Evolutionary conservation across 2,113 vertebrate genomes (phyloP).

Genomic region (Notiomystis cincta): DNA sequence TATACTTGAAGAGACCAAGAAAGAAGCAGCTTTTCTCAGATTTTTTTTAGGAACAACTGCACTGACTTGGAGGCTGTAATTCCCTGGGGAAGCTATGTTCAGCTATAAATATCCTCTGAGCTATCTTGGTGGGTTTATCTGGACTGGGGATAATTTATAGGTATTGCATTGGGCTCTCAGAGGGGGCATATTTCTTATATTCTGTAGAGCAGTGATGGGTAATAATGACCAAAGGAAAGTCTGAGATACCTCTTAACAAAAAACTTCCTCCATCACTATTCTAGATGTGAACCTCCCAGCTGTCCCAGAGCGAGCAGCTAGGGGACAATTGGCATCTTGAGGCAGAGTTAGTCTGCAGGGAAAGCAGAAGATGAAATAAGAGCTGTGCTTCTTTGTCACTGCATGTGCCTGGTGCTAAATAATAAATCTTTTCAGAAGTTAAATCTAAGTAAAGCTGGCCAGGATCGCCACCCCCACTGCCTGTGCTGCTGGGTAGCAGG

Average conservation of each 20-base stretch:
- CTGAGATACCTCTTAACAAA: neutral
- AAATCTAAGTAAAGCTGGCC: neutral
- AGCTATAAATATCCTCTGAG: neutral
- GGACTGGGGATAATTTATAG: neutral
- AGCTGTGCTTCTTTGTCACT: neutral
- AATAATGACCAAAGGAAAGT: neutral
- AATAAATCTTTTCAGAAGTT: neutral
- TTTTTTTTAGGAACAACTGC: neutral
- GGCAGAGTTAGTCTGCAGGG: neutral
- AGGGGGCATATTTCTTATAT: neutral
- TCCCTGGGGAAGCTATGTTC: neutral
- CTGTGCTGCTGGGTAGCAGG: neutral
- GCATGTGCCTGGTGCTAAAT: neutral
- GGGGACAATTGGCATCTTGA: neutral
- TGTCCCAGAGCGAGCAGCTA: neutral
- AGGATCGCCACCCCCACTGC: accelerated
- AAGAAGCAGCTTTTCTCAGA: neutral
- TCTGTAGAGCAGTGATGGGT: neutral
- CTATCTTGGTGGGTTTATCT: neutral
- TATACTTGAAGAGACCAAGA: neutral
- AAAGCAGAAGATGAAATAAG: neutral
- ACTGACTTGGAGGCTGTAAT: neutral
- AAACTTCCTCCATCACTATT: neutral
- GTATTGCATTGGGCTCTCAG: neutral
- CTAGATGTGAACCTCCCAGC: neutral